Conservation (phyloP, 2,113 vertebrate species). For the Hippocampus comes region DNA sequence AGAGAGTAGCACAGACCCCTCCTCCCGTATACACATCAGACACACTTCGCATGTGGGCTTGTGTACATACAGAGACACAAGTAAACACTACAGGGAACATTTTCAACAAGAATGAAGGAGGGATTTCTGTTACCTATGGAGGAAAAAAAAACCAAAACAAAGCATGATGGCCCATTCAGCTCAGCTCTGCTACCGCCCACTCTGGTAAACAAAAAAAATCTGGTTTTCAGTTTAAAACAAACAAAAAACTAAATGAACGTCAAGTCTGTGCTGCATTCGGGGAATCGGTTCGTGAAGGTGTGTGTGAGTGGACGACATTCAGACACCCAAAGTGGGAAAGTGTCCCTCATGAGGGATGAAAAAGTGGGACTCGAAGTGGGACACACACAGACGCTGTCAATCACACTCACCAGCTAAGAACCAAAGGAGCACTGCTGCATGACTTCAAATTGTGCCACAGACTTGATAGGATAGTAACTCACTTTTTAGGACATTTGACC, state of each 20-base stretch:
- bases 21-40: constrained; percentile 15
- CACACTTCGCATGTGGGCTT: constrained; percentile 37
- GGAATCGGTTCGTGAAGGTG: constrained; percentile 25
- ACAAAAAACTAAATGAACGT: neutral
- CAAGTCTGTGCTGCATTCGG: constrained; percentile 13
- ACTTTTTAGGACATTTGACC: neutral
- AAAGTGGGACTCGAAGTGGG: constrained; percentile 8
- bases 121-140: constrained; percentile 21
- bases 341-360: neutral
- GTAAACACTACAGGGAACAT: neutral
- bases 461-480: neutral
- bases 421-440: neutral
- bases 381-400: neutral
- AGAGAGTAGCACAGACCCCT: constrained; percentile 17
- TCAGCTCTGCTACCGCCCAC: neutral
- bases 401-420: neutral
- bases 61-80: constrained; percentile 17
- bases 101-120: neutral
- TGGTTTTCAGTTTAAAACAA: neutral
- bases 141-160: constrained; percentile 12
- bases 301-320: constrained; percentile 10
- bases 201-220: constrained; percentile 34
- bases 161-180: constrained; percentile 29
- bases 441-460: neutral
- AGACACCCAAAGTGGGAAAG: constrained; percentile 9